Conservation (phyloP, 1,140 invertebrate genomes). For the Cydia pomonella region DNA sequence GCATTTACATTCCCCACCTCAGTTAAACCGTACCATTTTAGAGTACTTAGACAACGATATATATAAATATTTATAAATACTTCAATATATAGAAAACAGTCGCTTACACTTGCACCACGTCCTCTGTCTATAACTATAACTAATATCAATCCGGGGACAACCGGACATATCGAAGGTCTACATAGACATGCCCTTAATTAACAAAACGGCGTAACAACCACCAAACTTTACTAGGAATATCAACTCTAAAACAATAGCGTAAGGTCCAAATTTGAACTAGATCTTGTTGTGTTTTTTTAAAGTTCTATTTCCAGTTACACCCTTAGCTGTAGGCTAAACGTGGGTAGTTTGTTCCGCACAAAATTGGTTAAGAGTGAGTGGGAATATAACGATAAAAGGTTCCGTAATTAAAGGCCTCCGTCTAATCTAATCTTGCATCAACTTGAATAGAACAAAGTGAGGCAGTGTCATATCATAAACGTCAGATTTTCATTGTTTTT, state of each 20-base stretch:
- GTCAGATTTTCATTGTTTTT: too few species aligned
- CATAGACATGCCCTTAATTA: neutral
- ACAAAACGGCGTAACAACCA: neutral
- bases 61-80: too few species aligned
- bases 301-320: neutral
- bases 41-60: too few species aligned
- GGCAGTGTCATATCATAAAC: too few species aligned
- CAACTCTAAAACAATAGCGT: neutral
- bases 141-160: neutral
- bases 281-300: neutral
- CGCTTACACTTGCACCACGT: neutral
- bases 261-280: neutral
- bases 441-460: too few species aligned
- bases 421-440: too few species aligned
- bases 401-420: neutral
- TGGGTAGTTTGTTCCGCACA: conserved; percentile 8
- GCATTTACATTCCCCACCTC: too few species aligned
- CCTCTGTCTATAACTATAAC: neutral
- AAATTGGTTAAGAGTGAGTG: neutral
- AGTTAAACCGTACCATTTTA: too few species aligned
- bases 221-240: neutral
- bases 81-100: too few species aligned
- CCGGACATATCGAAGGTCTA: neutral
- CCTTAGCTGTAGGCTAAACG: conserved; percentile 12
- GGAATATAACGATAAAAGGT: neutral